Conservation (phyloP, 2,113 vertebrate species). For the Passer montanus region DNA sequence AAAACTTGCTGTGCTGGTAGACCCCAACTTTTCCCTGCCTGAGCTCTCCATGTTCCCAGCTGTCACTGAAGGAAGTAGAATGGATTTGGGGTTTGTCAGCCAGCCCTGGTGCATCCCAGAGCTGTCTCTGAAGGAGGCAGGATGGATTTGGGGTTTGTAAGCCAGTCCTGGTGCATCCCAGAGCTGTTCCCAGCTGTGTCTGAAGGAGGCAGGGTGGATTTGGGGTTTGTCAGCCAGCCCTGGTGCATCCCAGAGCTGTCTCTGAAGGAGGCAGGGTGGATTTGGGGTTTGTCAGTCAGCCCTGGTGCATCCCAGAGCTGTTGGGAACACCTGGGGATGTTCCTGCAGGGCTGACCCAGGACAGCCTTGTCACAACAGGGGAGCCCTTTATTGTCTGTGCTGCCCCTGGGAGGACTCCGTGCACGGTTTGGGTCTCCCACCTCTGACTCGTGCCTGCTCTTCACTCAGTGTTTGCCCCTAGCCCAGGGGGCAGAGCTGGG, state of each 20-base stretch:
- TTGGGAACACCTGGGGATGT: too few species aligned
- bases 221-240: background rate
- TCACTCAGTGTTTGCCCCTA: background rate
- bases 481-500: fast-evolving
- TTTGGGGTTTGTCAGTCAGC: background rate
- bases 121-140: background rate
- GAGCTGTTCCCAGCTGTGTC: background rate
- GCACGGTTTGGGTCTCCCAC: fast-evolving
- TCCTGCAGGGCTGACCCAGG: background rate
- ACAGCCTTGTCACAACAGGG: fast-evolving
- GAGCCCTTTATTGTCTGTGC: background rate
- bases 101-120: background rate
- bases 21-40: background rate
- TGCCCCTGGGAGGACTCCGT: background rate
- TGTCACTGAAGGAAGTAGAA: background rate
- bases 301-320: background rate
- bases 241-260: background rate
- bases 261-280: too few species aligned
- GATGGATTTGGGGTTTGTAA: background rate
- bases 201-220: background rate
- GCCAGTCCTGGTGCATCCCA: background rate
- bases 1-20: background rate
- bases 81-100: background rate
- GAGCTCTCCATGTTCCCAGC: background rate
- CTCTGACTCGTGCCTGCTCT: background rate